A percentile compares a stretch with the other conserved stretches of the same genome.
These are phyloP conservation scores for Hipposideros larvatus DNA, from an alignment of 2,797 vertebrate species.

Conservation along the genomic window DNA sequence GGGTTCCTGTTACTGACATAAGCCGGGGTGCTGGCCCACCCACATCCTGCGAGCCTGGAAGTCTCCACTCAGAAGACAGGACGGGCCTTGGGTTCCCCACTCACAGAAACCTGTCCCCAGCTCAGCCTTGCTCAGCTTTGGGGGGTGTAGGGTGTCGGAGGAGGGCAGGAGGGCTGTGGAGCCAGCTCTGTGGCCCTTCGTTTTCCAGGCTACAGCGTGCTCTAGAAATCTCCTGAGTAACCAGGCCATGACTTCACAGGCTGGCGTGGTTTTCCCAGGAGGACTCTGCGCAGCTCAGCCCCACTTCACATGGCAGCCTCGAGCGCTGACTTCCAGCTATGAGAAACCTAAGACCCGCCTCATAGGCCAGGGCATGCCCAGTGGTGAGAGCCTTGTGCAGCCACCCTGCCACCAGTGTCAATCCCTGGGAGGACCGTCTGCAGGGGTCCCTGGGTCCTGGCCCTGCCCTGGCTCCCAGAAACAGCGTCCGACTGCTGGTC, in stretches of 20 bases:
- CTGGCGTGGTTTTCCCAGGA: too few species aligned
- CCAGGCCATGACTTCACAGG: background rate
- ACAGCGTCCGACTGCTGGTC: too few species aligned
- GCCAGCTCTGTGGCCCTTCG: background rate
- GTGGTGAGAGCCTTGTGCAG: background rate
- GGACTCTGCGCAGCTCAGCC: background rate
- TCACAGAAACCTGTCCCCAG: too few species aligned
- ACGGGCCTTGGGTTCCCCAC: background rate
- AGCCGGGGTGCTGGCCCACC: background rate
- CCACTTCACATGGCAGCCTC: background rate
- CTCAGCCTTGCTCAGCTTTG: background rate
- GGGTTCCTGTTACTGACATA: rapidly evolving
- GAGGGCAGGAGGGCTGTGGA: background rate
- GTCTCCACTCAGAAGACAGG: background rate
- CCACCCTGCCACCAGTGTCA: too few species aligned
- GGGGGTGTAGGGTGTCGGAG: background rate
- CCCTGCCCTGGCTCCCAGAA: background rate
- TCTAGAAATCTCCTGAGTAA: background rate
- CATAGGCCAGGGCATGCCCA: background rate
- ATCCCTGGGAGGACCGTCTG: background rate
- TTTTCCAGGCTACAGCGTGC: background rate
- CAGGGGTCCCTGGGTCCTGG: background rate
- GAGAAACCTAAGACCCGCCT: rapidly evolving
- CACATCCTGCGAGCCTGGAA: rapidly evolving
- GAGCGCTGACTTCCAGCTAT: rapidly evolving